phyloP scores from a whole-genome alignment of 2,888 invertebrate species.

The Pristionchus fissidentatus region DNA sequence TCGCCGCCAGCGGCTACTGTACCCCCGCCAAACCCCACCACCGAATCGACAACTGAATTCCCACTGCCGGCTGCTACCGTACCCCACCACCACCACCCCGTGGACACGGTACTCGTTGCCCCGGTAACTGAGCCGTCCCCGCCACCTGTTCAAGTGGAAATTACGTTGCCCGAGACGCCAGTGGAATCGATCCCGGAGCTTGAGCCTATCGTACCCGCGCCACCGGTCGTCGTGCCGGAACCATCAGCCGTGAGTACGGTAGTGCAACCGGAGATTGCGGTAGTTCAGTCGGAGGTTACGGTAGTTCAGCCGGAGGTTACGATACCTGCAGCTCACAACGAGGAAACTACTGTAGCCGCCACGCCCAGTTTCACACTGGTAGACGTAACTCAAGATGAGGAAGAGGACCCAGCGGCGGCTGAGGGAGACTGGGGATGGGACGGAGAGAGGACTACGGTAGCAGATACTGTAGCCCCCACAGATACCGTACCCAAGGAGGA shows the following conservation, averaged over 20 bases:
- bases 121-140: not conserved
- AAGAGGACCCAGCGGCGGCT: too few species aligned
- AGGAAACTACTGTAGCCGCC: not conserved
- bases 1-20: too few species aligned
- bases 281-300: not conserved
- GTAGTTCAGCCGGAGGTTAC: not conserved
- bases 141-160: too few species aligned
- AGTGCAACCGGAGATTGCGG: not conserved
- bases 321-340: not conserved
- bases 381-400: constrained; percentile 6
- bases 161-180: too few species aligned
- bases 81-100: not conserved
- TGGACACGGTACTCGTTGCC: not conserved
- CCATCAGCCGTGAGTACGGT: not conserved
- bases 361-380: not conserved
- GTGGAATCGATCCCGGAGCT: not conserved
- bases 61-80: too few species aligned
- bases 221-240: not conserved
- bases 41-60: constrained; percentile 22
- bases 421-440: constrained; percentile 43
- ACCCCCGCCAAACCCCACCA: not conserved
- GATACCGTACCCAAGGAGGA: constrained; percentile 18
- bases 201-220: not conserved
- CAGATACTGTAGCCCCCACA: not conserved
- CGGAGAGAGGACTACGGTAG: not conserved